These are phyloP conservation scores for Ecliptopera silaceata DNA, from an alignment of 2,888 invertebrate genomes.

Conservation along the genomic window DNA sequence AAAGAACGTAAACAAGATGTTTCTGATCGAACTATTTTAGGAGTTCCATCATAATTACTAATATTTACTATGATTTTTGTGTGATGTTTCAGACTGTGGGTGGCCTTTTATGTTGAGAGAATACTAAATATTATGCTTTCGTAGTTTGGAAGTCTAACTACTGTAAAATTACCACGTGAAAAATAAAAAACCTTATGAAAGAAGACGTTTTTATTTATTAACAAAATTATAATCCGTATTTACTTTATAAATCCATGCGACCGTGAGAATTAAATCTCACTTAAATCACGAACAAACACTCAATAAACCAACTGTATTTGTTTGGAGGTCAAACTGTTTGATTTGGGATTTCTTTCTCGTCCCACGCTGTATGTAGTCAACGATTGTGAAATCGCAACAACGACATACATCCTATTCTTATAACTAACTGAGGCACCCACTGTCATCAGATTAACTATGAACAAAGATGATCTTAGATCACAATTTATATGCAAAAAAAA, in stretches of 20 bases:
- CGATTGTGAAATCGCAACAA: conserved; percentile 26
- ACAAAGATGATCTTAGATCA: neutral
- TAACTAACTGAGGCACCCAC: neutral
- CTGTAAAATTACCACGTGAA: no score
- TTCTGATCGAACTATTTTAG: conserved; percentile 4
- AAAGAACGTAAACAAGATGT: conserved; percentile 4
- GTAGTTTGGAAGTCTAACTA: no score
- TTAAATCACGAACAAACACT: conserved; percentile 24
- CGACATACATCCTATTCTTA: neutral
- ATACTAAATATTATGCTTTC: no score
- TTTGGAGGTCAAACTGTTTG: conserved; percentile 31
- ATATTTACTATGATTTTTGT: no score
- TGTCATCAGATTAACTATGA: neutral
- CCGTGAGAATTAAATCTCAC: conserved; percentile 22
- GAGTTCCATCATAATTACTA: neutral
- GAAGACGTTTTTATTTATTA: conserved; percentile 18
- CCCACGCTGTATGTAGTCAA: conserved; percentile 26
- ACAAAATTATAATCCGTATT: conserved; percentile 7
- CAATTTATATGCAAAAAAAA: no score
- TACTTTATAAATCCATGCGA: conserved; percentile 10
- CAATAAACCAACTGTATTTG: conserved; percentile 32
- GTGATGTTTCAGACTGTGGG: no score
- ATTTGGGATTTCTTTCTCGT: conserved; percentile 26
- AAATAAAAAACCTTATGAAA: neutral
- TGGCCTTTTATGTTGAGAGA: no score